Conservation (phyloP, 2,797 vertebrate genomes). For the Pogonophryne albipinna region DNA sequence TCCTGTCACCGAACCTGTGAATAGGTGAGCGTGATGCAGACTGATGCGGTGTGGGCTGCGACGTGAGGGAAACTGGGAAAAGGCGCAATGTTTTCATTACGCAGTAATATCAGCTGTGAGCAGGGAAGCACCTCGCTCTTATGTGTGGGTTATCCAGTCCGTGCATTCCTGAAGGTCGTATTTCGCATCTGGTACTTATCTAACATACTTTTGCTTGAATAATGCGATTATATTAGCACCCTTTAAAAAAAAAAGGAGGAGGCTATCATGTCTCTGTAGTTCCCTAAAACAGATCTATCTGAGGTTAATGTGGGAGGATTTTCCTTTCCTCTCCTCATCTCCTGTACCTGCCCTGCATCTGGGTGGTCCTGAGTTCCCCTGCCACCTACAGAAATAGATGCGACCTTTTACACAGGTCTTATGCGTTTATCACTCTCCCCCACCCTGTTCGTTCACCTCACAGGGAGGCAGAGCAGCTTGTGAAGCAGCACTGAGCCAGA, state of each 20-base stretch:
- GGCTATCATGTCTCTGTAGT: neutral
- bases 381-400: slow-evolving; percentile 37
- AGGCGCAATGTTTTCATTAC: slow-evolving; percentile 86
- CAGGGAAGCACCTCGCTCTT: slow-evolving; percentile 59
- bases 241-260: neutral
- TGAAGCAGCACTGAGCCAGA: slow-evolving; percentile 64
- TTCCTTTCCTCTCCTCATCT: neutral
- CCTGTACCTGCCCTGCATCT: slow-evolving; percentile 20
- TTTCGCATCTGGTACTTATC: slow-evolving; percentile 34
- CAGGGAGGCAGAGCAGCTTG: slow-evolving; percentile 66
- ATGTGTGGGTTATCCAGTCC: slow-evolving; percentile 59
- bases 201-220: neutral
- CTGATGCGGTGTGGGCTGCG: slow-evolving; percentile 77
- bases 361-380: slow-evolving; percentile 24
- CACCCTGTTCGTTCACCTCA: slow-evolving; percentile 39
- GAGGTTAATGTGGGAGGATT: slow-evolving; percentile 1
- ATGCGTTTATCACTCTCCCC: slow-evolving; percentile 43
- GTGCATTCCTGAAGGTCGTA: slow-evolving; percentile 63
- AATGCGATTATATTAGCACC: neutral
- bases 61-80: slow-evolving; percentile 62
- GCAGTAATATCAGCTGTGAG: slow-evolving; percentile 79
- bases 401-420: slow-evolving; percentile 58
- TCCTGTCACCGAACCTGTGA: slow-evolving; percentile 69
- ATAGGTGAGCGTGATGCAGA: slow-evolving; percentile 77
- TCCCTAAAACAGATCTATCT: neutral